phyloP scores from a whole-genome alignment of 2,888 invertebrate genomes.

The Clitarchus hookeri region DNA sequence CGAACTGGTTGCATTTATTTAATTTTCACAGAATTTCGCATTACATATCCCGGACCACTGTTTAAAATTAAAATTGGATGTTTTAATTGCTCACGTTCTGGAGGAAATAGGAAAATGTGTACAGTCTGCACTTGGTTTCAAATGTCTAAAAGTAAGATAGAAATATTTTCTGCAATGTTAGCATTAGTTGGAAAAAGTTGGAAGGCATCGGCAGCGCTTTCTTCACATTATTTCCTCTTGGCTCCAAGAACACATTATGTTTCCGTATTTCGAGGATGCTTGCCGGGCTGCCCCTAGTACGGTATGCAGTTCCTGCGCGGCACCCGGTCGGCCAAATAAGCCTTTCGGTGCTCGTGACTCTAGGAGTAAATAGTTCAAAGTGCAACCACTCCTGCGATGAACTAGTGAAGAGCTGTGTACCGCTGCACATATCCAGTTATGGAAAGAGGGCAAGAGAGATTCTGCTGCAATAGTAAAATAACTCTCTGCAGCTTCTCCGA shows the following conservation, averaged over 20 bases:
- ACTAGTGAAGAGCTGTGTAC: neutral
- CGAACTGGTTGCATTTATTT: no score
- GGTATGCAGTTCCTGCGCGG: neutral
- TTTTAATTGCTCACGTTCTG: no score
- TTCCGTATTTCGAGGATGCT: neutral
- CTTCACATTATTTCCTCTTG: neutral
- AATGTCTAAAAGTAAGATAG: neutral
- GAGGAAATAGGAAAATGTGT: no score
- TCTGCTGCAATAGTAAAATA: neutral
- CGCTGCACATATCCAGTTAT: no score
- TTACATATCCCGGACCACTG: no score
- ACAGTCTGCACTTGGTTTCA: no score
- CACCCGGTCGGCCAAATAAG: neutral
- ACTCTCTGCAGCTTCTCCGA: neutral
- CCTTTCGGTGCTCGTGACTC: neutral
- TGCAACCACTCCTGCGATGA: neutral
- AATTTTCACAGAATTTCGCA: no score
- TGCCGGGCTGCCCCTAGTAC: no score
- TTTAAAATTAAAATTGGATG: no score
- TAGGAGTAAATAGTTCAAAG: neutral
- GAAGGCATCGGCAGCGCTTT: neutral
- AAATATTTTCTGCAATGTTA: neutral
- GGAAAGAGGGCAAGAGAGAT: no score
- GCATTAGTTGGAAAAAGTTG: neutral
- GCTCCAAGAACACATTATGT: neutral